A percentile compares a stretch with the other conserved stretches of the same genome.
Conservation (phyloP, 1,140 invertebrate species). For the Camponotus pennsylvanicus region DNA sequence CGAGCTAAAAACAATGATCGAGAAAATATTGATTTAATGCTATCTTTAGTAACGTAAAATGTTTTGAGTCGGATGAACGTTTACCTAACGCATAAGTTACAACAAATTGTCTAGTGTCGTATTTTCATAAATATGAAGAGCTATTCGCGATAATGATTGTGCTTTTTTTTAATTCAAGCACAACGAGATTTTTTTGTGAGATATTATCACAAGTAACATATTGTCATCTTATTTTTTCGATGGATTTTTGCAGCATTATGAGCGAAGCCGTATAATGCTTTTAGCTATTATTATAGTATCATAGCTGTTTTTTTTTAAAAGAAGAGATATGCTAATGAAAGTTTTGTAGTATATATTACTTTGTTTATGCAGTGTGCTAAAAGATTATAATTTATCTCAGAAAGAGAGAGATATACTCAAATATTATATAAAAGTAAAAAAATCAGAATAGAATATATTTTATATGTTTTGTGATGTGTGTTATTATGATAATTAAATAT, state of each 20-base stretch:
- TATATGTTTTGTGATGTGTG: neutral
- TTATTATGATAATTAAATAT: slow-evolving; percentile 18
- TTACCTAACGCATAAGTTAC: neutral
- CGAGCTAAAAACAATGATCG: slow-evolving; percentile 26
- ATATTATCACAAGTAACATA: slow-evolving; percentile 31
- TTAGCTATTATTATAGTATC: slow-evolving; percentile 41
- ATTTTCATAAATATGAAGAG: slow-evolving; percentile 30
- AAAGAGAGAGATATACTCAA: too few relatives aligned
- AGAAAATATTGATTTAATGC: slow-evolving; percentile 23
- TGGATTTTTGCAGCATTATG: slow-evolving; percentile 13
- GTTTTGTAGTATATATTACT: slow-evolving; percentile 18
- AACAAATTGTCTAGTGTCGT: neutral
- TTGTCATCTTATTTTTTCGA: slow-evolving; percentile 48
- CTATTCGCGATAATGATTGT: slow-evolving; percentile 31
- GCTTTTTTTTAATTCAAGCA: slow-evolving; percentile 26
- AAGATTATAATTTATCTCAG: slow-evolving; percentile 18
- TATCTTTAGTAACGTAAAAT: slow-evolving; percentile 16
- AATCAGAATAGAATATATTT: neutral
- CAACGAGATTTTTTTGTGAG: slow-evolving; percentile 35
- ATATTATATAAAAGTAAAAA: neutral
- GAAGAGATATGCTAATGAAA: slow-evolving; percentile 40
- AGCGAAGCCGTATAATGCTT: slow-evolving; percentile 18
- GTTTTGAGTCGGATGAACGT: neutral
- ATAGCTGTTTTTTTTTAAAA: neutral
- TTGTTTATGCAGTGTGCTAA: slow-evolving; percentile 6